Evolutionary conservation across 2,888 invertebrate species (phyloP), one percentile per base, ranked within the genome.

Genomic region (Trissonchulus latispiculum): DNA sequence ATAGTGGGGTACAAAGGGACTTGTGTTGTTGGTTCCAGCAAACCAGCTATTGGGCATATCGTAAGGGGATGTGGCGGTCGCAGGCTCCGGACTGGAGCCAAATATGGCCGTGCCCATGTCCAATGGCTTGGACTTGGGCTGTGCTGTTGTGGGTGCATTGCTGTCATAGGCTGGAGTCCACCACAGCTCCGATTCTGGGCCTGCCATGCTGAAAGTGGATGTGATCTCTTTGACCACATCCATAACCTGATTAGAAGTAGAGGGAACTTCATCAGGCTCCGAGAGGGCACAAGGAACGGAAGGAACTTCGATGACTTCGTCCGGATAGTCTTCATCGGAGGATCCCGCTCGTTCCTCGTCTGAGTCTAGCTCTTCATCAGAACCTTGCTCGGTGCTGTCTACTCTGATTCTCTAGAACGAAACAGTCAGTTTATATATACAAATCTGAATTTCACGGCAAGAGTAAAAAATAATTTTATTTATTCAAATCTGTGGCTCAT

Each of bases 301-400:
- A 23, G 48, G 48, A 8, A 48, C 48, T 48, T 48, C 48, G 48
- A 48, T 48, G 48, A 73, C 75, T 70, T 75, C 75, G 66, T 75
- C 75, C 2, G 75, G 75, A 69, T 75, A 75, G 31, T 75, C 75
- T 1, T 75, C 74, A 36, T 74, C 74, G 1, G 70, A 72, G 31
- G 71, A 37, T 2, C 69, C 32, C 8, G 36, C 23, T 69, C 32
- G 35, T 35, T 33, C 69, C 23, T 68, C 69, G n/a, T 68, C 32
- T 32, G 48, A 35, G 28, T 36, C 72, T 1, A 61, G 62, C 33
- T 75, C 75, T 23, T 69, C 69, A 8, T 61, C 72, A n/a, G 72
- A 69, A 1, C n/a, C n/a, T n/a, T n/a, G n/a, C n/a, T n/a, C n/a
- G n/a, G n/a, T n/a, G n/a, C n/a, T n/a, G n/a, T n/a, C n/a, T n/a